These are phyloP conservation scores for Polietes domitor DNA, from an alignment of 2,888 invertebrate species.

Conservation along the genomic window DNA sequence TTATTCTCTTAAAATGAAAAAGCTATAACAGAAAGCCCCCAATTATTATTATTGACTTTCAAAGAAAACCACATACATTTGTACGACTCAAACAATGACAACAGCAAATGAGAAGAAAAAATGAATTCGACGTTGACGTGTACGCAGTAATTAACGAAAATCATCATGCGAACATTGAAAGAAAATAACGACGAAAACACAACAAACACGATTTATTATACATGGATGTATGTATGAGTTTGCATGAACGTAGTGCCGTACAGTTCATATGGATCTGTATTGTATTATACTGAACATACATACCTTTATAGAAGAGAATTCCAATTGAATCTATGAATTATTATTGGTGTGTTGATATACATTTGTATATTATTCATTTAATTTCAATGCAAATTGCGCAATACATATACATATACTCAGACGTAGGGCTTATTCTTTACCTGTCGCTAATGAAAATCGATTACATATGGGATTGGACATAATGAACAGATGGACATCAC, in stretches of 20 bases:
- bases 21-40: not conserved
- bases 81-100: conserved; percentile 14
- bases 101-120: conserved; percentile 15
- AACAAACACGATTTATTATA: not conserved
- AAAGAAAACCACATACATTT: not conserved
- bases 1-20: too few relatives aligned
- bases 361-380: not conserved
- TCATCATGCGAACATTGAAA: conserved; percentile 33
- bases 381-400: conserved; percentile 6
- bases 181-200: conserved; percentile 34
- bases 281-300: not conserved
- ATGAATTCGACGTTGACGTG: conserved; percentile 41
- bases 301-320: not conserved
- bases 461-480: not conserved
- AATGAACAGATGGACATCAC: not conserved
- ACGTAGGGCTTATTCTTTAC: not conserved
- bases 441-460: not conserved
- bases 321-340: not conserved
- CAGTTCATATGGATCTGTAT: not conserved
- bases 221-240: not conserved
- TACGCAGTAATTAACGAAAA: conserved; percentile 49
- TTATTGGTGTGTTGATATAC: not conserved
- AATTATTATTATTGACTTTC: not conserved
- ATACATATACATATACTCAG: not conserved
- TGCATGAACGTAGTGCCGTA: not conserved